Base-by-base conservation (phyloP, 2,797 vertebrate genomes). In the Falco concolor region DNA sequence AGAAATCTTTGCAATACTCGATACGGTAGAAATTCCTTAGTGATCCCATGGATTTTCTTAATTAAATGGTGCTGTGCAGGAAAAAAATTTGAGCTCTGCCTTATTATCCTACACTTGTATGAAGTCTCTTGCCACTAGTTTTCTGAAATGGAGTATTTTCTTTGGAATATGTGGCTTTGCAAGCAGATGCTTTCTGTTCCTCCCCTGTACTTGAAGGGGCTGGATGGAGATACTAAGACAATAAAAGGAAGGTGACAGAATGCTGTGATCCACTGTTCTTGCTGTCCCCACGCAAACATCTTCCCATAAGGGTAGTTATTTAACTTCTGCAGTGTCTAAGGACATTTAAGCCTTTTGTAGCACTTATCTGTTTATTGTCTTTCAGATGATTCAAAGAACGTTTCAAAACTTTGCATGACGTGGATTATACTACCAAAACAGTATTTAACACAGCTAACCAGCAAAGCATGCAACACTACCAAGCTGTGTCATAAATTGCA, bases 181-280 rank as follows among this genome's bases (percentile, higher is more conserved):
- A 87, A 94, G 60, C 83, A 93, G 74, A 69, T 93, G 69, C 83
- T 95, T 95, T 87, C 87, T 91, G 0, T 91, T 93, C 80, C 83
- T 93, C 91, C 93, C 96, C 70, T 95, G 45, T 85, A 82, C 45
- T 83, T 20, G 12, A 44, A 56, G 88, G 76, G 84, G 88, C 45
- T 96, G 95, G 94, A 80, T 77, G 75, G 93, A 92, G 81, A 75
- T 52, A 15, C 4, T 25, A 89, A 47, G 67, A 87, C 85, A 96
- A 95, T 96, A 96, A 96, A 94, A 95, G 85, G 89, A 95, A 95
- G 90, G 90, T 95, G 94, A 93, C 90, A 81, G 88, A 96, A 90
- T 24, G 73, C 67, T 95, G 82, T 94, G 90, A 75, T 93, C 89
- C 88, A 10, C 84, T 95, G 78, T 87, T 87, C 93, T 95, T 93